Evolutionary conservation across 2,113 vertebrate genomes (phyloP).

Genomic region (Trogon melanurus): DNA sequence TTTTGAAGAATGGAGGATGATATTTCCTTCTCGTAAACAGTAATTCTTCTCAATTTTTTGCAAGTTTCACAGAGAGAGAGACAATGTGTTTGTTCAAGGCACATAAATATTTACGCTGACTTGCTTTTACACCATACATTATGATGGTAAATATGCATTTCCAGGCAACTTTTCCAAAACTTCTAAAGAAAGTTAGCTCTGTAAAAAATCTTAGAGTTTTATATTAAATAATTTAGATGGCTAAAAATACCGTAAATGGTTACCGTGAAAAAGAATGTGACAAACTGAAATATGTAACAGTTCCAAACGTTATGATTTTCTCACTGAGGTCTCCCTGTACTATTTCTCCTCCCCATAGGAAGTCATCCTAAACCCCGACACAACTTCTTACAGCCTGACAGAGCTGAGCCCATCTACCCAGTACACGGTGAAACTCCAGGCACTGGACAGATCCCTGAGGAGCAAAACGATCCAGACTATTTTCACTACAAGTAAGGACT

Average conservation of each 20-base stretch:
- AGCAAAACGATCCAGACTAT: constrained; percentile 83
- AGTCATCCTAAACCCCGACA: constrained; percentile 85
- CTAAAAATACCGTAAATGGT: background rate
- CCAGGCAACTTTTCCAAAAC: background rate
- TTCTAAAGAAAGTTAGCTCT: background rate
- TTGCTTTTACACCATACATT: background rate
- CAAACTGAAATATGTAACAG: background rate
- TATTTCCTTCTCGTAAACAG: background rate
- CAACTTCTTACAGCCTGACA: constrained; percentile 87
- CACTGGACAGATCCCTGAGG: constrained; percentile 82
- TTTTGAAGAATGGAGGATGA: background rate
- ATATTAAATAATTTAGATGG: background rate
- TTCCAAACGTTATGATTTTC: background rate
- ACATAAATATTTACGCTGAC: background rate
- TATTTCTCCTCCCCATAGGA: constrained; percentile 76
- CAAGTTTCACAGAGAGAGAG: background rate
- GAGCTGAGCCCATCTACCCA: constrained; percentile 88
- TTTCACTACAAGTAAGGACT: constrained; percentile 90
- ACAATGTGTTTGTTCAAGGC: background rate
- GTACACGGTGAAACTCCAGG: constrained; percentile 88
- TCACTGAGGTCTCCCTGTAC: background rate
- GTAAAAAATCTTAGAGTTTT: background rate
- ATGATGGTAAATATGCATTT: background rate
- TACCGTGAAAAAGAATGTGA: background rate
- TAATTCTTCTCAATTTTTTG: background rate